Percentiles rank a stretch among this genome's conserved stretches.
phyloP scores from a whole-genome alignment of 2,113 vertebrate genomes.

The Cryptomyrus ogoouensis region DNA sequence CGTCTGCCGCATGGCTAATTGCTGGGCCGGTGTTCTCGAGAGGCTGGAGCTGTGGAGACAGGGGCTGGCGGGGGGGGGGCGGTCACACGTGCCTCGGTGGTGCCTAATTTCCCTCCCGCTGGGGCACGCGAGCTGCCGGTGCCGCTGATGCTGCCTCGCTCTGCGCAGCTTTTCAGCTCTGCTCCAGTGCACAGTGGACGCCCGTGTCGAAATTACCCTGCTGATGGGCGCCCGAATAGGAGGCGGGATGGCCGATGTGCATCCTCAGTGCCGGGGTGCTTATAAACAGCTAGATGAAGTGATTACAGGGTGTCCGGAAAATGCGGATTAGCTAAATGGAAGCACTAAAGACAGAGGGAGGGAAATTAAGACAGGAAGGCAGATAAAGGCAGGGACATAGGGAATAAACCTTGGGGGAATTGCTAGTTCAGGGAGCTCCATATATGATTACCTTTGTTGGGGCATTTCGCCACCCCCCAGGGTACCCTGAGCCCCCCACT shows the following conservation, averaged over 20 bases:
- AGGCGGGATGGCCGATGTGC: slow-evolving; percentile 20
- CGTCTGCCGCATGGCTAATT: slow-evolving; percentile 47
- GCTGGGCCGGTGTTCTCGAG: slow-evolving; percentile 16
- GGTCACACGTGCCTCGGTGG: slow-evolving; percentile 13
- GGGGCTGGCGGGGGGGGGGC: slow-evolving; percentile 29
- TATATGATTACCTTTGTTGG: not conserved
- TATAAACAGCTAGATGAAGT: slow-evolving; percentile 47
- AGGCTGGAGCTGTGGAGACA: not conserved
- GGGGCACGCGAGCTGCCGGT: slow-evolving; percentile 38
- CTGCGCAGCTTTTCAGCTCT: slow-evolving; percentile 43
- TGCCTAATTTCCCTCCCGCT: slow-evolving; percentile 49
- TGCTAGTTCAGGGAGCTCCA: not conserved
- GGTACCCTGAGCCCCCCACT: not conserved
- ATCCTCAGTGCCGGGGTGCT: slow-evolving; percentile 36
- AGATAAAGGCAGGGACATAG: slow-evolving; percentile 10
- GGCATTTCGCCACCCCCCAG: not conserved
- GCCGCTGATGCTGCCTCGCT: slow-evolving; percentile 48
- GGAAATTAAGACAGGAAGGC: slow-evolving; percentile 22
- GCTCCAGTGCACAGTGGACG: slow-evolving; percentile 40
- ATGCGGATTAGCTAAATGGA: slow-evolving; percentile 41
- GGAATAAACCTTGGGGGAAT: not conserved
- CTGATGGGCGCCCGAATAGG: slow-evolving; percentile 39
- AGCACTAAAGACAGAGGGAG: slow-evolving; percentile 21
- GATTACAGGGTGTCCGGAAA: slow-evolving; percentile 44
- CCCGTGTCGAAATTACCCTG: slow-evolving; percentile 22